Percentiles rank a stretch among this genome's conserved stretches.
Conservation (phyloP, 2,113 vertebrate species). For the Isurus oxyrinchus region DNA sequence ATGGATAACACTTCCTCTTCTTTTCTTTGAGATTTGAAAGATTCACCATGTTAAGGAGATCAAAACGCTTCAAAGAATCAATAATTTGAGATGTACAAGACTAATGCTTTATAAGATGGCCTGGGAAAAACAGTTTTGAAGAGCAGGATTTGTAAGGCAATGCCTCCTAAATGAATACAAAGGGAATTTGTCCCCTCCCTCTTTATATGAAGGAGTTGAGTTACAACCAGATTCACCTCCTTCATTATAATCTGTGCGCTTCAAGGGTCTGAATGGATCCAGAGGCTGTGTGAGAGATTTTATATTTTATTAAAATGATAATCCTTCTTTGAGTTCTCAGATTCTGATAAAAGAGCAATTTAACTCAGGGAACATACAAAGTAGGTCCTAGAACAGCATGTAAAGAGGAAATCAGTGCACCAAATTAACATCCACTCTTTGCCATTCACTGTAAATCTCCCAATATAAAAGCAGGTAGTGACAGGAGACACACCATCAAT, state of each 20-base stretch:
- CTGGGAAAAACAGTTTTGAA: background rate
- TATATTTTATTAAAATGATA: constrained; percentile 22
- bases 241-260: background rate
- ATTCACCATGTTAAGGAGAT: background rate
- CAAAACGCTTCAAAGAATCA: background rate
- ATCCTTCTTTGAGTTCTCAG: background rate
- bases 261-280: background rate
- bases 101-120: background rate
- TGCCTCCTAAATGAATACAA: background rate
- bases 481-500: background rate
- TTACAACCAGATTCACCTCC: background rate
- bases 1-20: background rate
- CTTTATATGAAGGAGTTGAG: background rate
- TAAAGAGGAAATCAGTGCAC: background rate
- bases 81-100: background rate
- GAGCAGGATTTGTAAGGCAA: background rate
- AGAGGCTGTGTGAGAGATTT: constrained; percentile 17
- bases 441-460: background rate
- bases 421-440: background rate
- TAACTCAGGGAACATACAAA: constrained; percentile 22
- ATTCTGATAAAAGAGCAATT: constrained; percentile 19
- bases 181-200: background rate
- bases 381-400: background rate
- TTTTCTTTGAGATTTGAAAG: background rate
- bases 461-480: background rate